Conservation (phyloP, 1,140 invertebrate genomes). For the Drosophila melanica region DNA sequence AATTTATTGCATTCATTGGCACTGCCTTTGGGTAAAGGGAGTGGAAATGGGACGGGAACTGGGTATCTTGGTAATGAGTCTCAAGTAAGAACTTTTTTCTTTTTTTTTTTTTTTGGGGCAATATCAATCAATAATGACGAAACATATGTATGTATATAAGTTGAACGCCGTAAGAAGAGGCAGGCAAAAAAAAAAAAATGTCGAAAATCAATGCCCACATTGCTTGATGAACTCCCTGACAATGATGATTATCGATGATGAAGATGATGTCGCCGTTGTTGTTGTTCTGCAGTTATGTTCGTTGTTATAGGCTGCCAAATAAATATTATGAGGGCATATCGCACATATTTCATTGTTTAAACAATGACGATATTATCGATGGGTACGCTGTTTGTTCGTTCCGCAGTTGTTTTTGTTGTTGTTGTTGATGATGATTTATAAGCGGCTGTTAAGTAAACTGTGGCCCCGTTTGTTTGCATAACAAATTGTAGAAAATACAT, state of each 20-base stretch:
- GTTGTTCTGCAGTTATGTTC: slow-evolving; percentile 36
- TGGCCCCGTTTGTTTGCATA: slow-evolving; percentile 76
- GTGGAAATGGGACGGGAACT: slow-evolving; percentile 1
- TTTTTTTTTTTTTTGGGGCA: slow-evolving; percentile 1
- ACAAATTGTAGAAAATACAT: slow-evolving; percentile 59
- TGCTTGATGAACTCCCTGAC: slow-evolving; percentile 23
- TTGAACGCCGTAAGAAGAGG: neutral
- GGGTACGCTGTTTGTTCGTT: slow-evolving; percentile 25
- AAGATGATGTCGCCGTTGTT: slow-evolving; percentile 21
- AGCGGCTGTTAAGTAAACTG: slow-evolving; percentile 60
- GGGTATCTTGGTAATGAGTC: slow-evolving; percentile 55
- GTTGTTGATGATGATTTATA: slow-evolving; percentile 72
- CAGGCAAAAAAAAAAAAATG: slow-evolving; percentile 5
- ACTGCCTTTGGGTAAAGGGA: slow-evolving; percentile 1
- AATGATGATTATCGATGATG: slow-evolving; percentile 27
- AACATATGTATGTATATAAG: slow-evolving; percentile 23
- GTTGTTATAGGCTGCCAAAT: slow-evolving; percentile 64
- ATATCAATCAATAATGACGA: slow-evolving; percentile 57
- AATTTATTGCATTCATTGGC: slow-evolving; percentile 75
- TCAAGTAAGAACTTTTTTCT: slow-evolving; percentile 29
- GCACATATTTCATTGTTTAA: slow-evolving; percentile 62
- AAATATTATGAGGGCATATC: slow-evolving; percentile 76
- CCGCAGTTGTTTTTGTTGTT: slow-evolving; percentile 21
- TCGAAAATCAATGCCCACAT: slow-evolving; percentile 55
- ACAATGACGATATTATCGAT: slow-evolving; percentile 57